phyloP scores from a whole-genome alignment of 2,797 vertebrate genomes.

The Emys orbicularis region DNA sequence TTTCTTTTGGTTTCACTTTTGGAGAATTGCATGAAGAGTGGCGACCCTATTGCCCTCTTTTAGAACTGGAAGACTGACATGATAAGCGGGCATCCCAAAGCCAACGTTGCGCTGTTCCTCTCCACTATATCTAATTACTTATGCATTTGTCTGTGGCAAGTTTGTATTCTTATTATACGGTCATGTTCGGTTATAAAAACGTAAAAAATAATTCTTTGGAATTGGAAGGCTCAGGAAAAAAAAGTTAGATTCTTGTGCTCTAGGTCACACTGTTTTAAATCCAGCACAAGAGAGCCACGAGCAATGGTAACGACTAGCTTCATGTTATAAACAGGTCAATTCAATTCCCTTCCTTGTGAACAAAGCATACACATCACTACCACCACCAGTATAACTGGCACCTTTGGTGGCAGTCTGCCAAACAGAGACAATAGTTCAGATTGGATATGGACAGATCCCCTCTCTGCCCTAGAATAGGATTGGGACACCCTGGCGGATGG shows the following conservation, averaged over 20 bases:
- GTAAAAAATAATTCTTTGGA: background rate
- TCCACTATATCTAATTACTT: background rate
- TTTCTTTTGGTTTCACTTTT: background rate
- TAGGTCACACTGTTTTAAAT: background rate
- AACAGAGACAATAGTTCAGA: too few species aligned
- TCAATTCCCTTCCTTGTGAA: background rate
- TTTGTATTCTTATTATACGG: background rate
- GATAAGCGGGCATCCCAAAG: background rate
- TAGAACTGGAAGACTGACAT: background rate
- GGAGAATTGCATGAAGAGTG: background rate
- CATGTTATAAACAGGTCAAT: fast-evolving
- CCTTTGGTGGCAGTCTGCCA: background rate
- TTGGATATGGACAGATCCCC: too few species aligned
- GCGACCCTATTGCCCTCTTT: background rate
- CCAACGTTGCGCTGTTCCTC: background rate
- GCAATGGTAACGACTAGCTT: background rate
- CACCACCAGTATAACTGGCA: background rate
- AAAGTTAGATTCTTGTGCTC: background rate
- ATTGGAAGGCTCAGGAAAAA: background rate
- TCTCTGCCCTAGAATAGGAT: too few species aligned
- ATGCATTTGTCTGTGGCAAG: background rate
- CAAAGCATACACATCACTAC: background rate
- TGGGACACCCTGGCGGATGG: too few species aligned
- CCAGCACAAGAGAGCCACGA: background rate
- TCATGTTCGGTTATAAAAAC: background rate